Evolutionary conservation across 2,888 invertebrate genomes (phyloP).

Genomic region (Drosophila cognata): DNA sequence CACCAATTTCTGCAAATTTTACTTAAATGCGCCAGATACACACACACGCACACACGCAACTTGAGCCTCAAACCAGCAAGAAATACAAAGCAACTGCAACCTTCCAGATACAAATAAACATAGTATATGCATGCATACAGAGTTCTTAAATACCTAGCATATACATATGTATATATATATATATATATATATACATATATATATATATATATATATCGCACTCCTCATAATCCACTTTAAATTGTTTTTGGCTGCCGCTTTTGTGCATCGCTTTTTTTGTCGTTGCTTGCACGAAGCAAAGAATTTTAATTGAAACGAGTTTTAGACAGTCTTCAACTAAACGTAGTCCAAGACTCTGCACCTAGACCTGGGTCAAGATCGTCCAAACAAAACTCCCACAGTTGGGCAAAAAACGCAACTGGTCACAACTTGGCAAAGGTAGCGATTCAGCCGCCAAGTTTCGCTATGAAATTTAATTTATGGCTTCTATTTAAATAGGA

Average conservation of each 20-base stretch:
- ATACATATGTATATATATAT: not conserved
- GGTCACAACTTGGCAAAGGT: constrained; percentile 29
- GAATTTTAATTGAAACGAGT: constrained; percentile 82
- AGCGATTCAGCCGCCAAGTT: not conserved
- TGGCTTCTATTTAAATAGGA: not conserved
- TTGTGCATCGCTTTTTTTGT: constrained; percentile 41
- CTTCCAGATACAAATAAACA: constrained; percentile 24
- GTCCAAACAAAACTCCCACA: constrained; percentile 43
- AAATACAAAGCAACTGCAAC: constrained; percentile 27
- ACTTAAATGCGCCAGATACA: constrained; percentile 73
- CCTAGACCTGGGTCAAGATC: constrained; percentile 72
- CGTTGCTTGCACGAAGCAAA: constrained; percentile 56
- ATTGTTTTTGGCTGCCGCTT: constrained; percentile 72
- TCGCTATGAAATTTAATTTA: not conserved
- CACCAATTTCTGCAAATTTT: constrained; percentile 80
- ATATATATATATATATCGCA: constrained; percentile 29
- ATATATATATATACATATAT: constrained; percentile 6
- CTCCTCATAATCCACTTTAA: constrained; percentile 77
- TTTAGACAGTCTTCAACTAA: constrained; percentile 42
- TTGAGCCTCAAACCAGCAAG: constrained; percentile 8
- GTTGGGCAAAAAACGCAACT: constrained; percentile 34
- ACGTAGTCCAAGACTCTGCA: constrained; percentile 27
- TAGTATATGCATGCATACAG: constrained; percentile 16
- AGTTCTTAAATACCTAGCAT: constrained; percentile 23
- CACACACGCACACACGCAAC: constrained; percentile 43